Evolutionary conservation across 2,888 invertebrate species (phyloP).

Genomic region (Drosophila mayaguana): DNA sequence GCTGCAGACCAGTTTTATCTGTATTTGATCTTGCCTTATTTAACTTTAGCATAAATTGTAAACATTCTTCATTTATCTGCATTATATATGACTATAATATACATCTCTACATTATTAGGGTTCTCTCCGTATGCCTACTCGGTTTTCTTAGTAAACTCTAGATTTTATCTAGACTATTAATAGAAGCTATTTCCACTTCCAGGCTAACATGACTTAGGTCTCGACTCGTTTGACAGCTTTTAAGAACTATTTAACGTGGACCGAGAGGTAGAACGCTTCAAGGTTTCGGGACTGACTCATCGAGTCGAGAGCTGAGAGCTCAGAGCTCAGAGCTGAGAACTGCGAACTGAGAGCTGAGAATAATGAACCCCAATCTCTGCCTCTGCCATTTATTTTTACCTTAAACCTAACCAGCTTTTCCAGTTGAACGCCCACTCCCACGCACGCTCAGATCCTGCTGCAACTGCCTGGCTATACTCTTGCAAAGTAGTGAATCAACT

Average conservation of each 20-base stretch:
- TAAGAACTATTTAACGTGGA: constrained; percentile 4
- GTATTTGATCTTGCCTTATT: not conserved
- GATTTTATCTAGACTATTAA: constrained; percentile 8
- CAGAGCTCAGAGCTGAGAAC: not conserved
- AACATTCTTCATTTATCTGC: not conserved
- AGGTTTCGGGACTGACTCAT: constrained; percentile 44
- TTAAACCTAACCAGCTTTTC: constrained; percentile 36
- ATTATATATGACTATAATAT: not conserved
- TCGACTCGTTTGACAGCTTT: constrained; percentile 46
- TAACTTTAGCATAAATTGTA: not conserved
- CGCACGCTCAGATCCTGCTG: constrained; percentile 17
- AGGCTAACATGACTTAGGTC: not conserved
- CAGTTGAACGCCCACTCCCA: constrained; percentile 39
- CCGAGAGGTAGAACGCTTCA: constrained; percentile 18
- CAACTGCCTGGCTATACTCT: too few species aligned
- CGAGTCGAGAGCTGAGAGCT: constrained; percentile 24
- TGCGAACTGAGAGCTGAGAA: constrained; percentile 3
- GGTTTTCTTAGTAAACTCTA: not conserved
- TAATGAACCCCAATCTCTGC: constrained; percentile 62
- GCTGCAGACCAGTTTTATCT: not conserved
- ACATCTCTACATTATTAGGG: not conserved
- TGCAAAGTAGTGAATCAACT: too few species aligned
- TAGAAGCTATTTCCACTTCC: not conserved
- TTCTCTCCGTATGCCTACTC: not conserved
- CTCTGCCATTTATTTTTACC: not conserved